Base-by-base conservation (phyloP, 2,888 invertebrate species). In the Leptinotarsa juncta region DNA sequence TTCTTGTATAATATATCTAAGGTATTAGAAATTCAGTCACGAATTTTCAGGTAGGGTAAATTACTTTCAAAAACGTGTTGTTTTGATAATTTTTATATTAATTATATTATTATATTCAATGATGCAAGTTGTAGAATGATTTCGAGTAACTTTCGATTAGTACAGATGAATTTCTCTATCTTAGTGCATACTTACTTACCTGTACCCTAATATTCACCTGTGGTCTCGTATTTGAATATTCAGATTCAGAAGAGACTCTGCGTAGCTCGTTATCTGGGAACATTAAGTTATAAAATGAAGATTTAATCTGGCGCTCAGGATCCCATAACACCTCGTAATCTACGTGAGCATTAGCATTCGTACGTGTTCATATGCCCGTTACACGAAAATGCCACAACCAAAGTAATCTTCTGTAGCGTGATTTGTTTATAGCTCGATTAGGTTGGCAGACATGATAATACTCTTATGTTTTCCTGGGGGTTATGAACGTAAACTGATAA, bases 271-370 rank as follows among this genome's bases (percentile, higher is more conserved):
- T 79, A 80, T 79, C 74, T 77, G 73, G 68, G 32, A 78, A 62
- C 79, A 81, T 80, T 81, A 81, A 77, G 80, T 68, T 70, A 72
- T 71, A 75, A 78, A 82, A 81, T 80, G 82, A 80, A 81, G 81
- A 82, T 82, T 81, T 81, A 82, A 78, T 62, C 75, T 70, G 75
- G 73, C 79, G 76, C 78, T 81, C 75, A 57, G 75, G 73, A 77
- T 67, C 65, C 80, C 76, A 75, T 78, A 81, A 81, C 77, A 77
- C 76, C 78, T 79, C 80, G 74, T 81, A 81, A 80, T 81, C 81
- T 78, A 81, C 80, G 79, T 82, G 77, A 79, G 79, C 79, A 79
- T 81, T 82, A 81, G 80, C 78, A 76, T 78, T 70, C 76, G 76
- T 77, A 74, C 71, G 68, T 71, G 76, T 70, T 67, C 72, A 71